Evolutionary conservation across 2,113 vertebrate genomes (phyloP), one percentile per base, ranked within the genome.

Genomic region (Halichoerus grypus): DNA sequence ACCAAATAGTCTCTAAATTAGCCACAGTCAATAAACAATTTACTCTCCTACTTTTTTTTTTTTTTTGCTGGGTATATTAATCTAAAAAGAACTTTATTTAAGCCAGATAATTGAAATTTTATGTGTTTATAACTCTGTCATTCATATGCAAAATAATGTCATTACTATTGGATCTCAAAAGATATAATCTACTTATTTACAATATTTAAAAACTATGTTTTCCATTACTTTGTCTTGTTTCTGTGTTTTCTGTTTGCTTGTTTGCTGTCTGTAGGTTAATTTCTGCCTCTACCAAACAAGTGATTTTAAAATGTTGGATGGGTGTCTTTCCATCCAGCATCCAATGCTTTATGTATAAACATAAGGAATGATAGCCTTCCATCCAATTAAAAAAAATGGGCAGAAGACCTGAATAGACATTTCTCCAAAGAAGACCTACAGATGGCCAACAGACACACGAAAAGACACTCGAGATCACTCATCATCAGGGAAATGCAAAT

Each of bases 261-360:
- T 72, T 87, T 87, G 7, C 61, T 91, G 5, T 86, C 42, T 63
- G 4, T 67, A 65, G 77, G 46, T 59, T 91, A 69, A 90, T 42
- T 83, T 42, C 39, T 42, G 79, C 10, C 1, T 31, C 33, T 88
- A 61, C 39, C 39, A 76, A 88, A 90, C 22, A 83, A 94, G 85
- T 76, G 57, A 95, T 92, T 95, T 94, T 28, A 69, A 96, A 96
- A 69, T 65, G 14, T 28, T 91, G 22, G 12, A 26, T 76, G 14
- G 12, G 13, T 96, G 2, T 36, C 42, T 79, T 77, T 77, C 26
- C 46, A 28, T 49, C 74, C 42, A 77, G 14, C 26, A 49, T 18
- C 74, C 26, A 49, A 49, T 49, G 74, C 15, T 77, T 77, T 49
- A 49, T 77, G 21, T 76, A 87, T 63, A 94, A 81, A 63, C 7